Evolutionary conservation across 1,140 invertebrate genomes (phyloP).

Genomic region (Homarus americanus): DNA sequence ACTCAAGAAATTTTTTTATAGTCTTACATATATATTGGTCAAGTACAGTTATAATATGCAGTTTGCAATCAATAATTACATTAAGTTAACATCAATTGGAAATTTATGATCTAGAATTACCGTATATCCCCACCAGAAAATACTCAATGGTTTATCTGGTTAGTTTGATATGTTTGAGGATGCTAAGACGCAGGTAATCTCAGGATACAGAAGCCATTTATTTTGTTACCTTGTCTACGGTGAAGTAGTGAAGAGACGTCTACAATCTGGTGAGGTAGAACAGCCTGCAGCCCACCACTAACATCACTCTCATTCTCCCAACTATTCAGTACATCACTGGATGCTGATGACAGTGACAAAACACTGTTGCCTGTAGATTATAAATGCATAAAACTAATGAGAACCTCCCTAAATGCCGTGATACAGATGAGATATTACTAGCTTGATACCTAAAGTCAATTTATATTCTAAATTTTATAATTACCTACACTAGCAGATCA

Average conservation of each 20-base stretch:
- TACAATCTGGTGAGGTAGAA: slow-evolving; percentile 40
- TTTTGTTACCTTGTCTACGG: slow-evolving; percentile 47
- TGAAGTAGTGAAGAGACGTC: slow-evolving; percentile 46
- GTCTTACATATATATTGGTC: no score
- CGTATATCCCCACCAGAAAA: no score
- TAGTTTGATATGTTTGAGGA: no score
- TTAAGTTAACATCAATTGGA: no score
- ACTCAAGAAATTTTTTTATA: no score
- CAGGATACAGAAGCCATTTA: not conserved
- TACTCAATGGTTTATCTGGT: no score
- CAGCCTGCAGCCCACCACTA: slow-evolving; percentile 65
- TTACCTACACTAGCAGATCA: not conserved
- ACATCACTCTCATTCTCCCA: slow-evolving; percentile 64
- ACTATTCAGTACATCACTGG: slow-evolving; percentile 43
- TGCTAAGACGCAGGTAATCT: no score
- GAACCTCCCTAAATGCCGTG: not conserved
- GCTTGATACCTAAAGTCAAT: no score
- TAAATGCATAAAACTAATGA: not conserved
- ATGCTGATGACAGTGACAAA: slow-evolving; percentile 58
- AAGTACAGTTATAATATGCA: no score
- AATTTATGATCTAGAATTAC: no score
- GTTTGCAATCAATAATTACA: no score
- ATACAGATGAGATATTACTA: not conserved
- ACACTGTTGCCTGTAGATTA: slow-evolving; percentile 50
- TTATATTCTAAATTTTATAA: no score